These are phyloP conservation scores for Morpho helenor DNA, from an alignment of 2,888 invertebrate species.

Conservation along the genomic window DNA sequence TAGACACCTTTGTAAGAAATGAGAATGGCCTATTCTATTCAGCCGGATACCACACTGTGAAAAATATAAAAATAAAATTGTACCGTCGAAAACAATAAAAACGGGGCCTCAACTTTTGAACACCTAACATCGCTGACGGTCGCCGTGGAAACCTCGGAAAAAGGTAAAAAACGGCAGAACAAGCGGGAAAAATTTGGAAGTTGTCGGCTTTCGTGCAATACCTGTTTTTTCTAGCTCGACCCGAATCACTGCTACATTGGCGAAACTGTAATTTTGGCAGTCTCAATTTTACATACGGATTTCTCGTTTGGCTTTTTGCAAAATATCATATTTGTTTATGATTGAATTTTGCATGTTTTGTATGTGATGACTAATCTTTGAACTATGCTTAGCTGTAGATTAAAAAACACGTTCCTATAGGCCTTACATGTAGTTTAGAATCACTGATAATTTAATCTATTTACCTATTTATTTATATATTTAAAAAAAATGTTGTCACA, in stretches of 20 bases:
- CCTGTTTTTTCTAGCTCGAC: constrained; percentile 38
- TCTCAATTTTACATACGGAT: constrained; percentile 27
- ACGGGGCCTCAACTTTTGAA: not conserved
- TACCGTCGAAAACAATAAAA: not conserved
- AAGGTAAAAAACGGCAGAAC: constrained; percentile 33
- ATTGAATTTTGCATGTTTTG: too few species aligned
- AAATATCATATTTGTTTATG: too few species aligned
- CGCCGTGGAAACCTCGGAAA: constrained; percentile 36
- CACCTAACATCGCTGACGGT: constrained; percentile 29
- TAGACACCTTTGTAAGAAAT: too few species aligned
- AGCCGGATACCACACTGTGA: too few species aligned
- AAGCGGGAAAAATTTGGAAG: constrained; percentile 34
- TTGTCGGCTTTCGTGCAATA: constrained; percentile 32
- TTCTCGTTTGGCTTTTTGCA: constrained; percentile 11
- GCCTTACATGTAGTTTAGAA: too few species aligned
- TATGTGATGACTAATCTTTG: too few species aligned
- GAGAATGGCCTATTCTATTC: too few species aligned
- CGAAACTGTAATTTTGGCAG: constrained; percentile 37
- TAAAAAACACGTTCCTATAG: too few species aligned
- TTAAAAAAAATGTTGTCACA: too few species aligned
- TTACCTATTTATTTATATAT: too few species aligned
- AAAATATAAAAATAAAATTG: not conserved
- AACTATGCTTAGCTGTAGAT: too few species aligned
- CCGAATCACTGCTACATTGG: constrained; percentile 42
- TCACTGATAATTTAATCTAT: too few species aligned